Conservation (phyloP, 2,888 invertebrate species). For the Brachyopa scutellaris region DNA sequence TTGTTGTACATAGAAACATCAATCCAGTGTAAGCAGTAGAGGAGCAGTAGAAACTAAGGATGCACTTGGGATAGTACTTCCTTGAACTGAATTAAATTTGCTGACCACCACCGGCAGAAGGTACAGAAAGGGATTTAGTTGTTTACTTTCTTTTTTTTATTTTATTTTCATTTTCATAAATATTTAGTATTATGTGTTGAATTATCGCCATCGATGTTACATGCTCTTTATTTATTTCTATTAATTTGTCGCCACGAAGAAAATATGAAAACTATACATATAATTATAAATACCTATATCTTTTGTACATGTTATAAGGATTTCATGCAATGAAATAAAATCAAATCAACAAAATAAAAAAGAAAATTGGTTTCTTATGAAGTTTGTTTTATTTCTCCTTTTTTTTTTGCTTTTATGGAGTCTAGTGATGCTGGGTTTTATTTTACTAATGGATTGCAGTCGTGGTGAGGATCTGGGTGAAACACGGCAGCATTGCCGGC, state of each 20-base stretch:
- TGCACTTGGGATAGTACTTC: neutral
- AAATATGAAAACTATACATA: constrained; percentile 50
- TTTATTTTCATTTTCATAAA: constrained; percentile 11
- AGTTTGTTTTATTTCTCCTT: constrained; percentile 27
- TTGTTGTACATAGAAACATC: neutral
- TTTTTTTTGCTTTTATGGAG: too few relatives aligned
- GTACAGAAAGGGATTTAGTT: constrained; percentile 23
- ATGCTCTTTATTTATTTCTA: constrained; percentile 63
- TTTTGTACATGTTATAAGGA: constrained; percentile 72
- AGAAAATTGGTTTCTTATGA: constrained; percentile 1
- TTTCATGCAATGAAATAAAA: constrained; percentile 71
- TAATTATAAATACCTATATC: constrained; percentile 69
- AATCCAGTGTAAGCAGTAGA: neutral
- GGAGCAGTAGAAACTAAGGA: neutral
- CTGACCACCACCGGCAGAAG: constrained; percentile 14
- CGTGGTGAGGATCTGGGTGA: too few relatives aligned
- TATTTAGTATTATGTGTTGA: constrained; percentile 46
- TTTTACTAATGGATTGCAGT: too few relatives aligned
- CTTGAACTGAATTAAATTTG: neutral
- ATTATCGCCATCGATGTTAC: constrained; percentile 57
- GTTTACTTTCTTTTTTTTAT: neutral
- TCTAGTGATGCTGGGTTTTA: too few relatives aligned
- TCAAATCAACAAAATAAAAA: constrained; percentile 36
- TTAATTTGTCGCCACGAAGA: constrained; percentile 55
- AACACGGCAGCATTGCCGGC: too few relatives aligned